These are phyloP conservation scores for Aviceda subcristata DNA, from an alignment of 2,113 vertebrate species.

Conservation along the genomic window DNA sequence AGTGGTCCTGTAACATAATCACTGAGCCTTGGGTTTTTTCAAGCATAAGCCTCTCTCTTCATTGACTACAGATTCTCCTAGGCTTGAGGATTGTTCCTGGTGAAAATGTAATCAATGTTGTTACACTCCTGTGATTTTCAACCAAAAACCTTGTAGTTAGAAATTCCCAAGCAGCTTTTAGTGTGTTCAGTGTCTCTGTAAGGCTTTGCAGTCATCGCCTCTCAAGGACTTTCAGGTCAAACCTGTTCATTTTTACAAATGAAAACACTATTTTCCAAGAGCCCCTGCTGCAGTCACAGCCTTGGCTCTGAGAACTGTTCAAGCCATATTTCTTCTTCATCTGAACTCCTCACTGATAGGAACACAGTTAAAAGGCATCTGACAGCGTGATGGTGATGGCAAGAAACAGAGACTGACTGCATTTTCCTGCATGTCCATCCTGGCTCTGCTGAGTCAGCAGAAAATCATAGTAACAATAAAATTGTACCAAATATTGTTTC, in stretches of 20 bases:
- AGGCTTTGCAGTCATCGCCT: not conserved
- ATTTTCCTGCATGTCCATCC: not conserved
- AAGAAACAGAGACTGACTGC: not conserved
- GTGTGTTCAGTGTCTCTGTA: not conserved
- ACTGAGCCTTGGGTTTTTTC: not conserved
- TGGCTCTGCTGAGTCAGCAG: not conserved
- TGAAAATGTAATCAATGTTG: not conserved
- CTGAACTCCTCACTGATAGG: not conserved
- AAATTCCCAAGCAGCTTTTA: not conserved
- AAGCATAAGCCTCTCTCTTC: not conserved
- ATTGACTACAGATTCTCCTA: not conserved
- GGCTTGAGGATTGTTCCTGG: not conserved
- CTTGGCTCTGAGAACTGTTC: not conserved
- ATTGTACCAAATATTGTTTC: not conserved
- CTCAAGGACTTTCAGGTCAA: not conserved
- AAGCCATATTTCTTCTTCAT: not conserved
- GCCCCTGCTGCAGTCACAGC: not conserved
- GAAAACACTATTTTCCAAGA: not conserved
- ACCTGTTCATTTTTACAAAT: not conserved
- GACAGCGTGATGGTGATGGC: not conserved
- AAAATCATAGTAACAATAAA: fast-evolving
- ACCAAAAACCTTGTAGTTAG: not conserved
- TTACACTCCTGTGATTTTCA: not conserved
- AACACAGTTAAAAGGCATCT: not conserved
- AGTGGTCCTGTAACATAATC: not conserved